A percentile compares a stretch with the other conserved stretches of the same genome.
phyloP scores from a whole-genome alignment of 2,113 vertebrate species.

The Tragulus kanchil region DNA sequence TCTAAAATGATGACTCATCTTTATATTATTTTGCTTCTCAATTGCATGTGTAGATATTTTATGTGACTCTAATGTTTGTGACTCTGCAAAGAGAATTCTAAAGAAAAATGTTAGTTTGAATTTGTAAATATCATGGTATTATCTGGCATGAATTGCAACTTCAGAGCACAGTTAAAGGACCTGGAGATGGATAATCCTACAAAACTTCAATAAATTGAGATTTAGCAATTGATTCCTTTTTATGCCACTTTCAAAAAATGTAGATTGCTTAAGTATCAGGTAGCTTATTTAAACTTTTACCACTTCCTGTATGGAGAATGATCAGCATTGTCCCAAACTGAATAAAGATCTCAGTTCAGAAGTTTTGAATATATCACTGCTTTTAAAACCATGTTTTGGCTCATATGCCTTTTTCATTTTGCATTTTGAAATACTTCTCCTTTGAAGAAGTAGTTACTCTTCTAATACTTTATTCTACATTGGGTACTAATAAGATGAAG shows the following conservation, averaged over 20 bases:
- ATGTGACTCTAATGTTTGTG: conserved; percentile 85
- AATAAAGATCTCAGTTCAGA: background rate
- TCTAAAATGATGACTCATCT: conserved; percentile 84
- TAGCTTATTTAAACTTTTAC: conserved; percentile 77
- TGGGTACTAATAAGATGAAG: background rate
- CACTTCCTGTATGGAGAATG: conserved; percentile 43
- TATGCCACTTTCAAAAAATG: conserved; percentile 34
- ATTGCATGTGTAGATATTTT: conserved; percentile 86
- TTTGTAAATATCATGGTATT: conserved; percentile 80
- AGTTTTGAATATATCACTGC: background rate
- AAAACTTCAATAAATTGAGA: conserved; percentile 36
- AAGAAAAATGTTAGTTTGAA: conserved; percentile 76
- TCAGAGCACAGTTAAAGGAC: conserved; percentile 86
- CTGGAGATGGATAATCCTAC: conserved; percentile 81
- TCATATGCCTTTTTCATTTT: conserved; percentile 55
- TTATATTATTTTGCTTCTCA: conserved; percentile 85
- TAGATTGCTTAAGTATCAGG: background rate
- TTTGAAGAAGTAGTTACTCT: background rate
- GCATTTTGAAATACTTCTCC: conserved; percentile 59
- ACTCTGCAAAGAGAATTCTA: conserved; percentile 83
- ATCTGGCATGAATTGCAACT: conserved; percentile 79
- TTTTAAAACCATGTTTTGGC: conserved; percentile 42
- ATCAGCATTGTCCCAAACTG: background rate
- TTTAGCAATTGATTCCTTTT: conserved; percentile 51
- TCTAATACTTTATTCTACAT: conserved; percentile 6